Conservation (phyloP, 2,113 vertebrate species). For the Podiceps cristatus region DNA sequence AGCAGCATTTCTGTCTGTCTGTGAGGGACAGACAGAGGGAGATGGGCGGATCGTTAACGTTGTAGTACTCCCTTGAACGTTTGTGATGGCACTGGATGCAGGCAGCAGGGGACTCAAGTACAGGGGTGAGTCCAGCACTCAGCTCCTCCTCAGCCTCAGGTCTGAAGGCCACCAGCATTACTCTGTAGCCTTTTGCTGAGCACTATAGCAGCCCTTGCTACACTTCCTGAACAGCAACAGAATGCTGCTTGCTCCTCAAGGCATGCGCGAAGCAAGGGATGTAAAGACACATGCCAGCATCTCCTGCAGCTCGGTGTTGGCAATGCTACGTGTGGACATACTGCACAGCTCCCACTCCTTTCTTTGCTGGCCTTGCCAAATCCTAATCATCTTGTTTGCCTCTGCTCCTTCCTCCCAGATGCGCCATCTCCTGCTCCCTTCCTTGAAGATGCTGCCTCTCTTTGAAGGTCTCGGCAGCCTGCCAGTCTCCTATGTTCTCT, state of each 20-base stretch:
- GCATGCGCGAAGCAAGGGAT: accelerated
- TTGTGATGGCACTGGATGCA: not conserved
- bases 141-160: not conserved
- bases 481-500: not conserved
- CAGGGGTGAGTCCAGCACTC: not conserved
- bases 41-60: accelerated
- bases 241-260: not conserved
- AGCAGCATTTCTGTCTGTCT: not conserved
- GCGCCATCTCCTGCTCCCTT: conserved; percentile 25
- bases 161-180: not conserved
- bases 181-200: not conserved
- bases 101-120: not conserved
- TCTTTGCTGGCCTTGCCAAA: conserved; percentile 15
- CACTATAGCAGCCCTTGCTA: not conserved
- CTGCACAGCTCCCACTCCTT: not conserved
- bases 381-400: conserved; percentile 31
- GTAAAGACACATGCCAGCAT: not conserved
- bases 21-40: not conserved
- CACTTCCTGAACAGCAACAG: not conserved
- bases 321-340: not conserved
- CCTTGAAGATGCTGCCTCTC: conserved; percentile 8
- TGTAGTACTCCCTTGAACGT: not conserved
- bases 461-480: not conserved
- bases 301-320: not conserved
- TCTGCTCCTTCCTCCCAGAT: conserved; percentile 20